phyloP scores from a whole-genome alignment of 2,797 vertebrate genomes.

The Enteromius treurensis region DNA sequence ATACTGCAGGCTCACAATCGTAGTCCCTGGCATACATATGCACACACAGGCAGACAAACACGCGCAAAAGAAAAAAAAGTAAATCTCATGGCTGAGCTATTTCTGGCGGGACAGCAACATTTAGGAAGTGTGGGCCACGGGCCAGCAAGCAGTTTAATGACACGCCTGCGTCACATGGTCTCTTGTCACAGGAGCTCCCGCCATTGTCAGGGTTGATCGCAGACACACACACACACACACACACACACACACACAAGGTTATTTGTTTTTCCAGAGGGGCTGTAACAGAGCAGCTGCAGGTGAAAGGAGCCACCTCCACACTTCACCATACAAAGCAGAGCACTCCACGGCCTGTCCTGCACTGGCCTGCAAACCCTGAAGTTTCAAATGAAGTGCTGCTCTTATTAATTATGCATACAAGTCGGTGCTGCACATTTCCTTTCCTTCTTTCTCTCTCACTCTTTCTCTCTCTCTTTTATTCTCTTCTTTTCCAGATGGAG shows the following conservation, averaged over 20 bases:
- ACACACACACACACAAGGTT: slow-evolving; percentile 68
- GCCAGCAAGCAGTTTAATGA: slow-evolving; percentile 76
- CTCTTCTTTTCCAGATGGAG: slow-evolving; percentile 73
- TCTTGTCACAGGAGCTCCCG: slow-evolving; percentile 71
- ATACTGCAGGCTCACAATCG: slow-evolving; percentile 59
- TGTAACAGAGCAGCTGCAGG: slow-evolving; percentile 70
- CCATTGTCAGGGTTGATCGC: slow-evolving; percentile 63
- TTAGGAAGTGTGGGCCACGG: slow-evolving; percentile 78
- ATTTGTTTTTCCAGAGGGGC: slow-evolving; percentile 80
- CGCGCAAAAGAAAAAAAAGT: slow-evolving; percentile 67
- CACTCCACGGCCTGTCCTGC: slow-evolving; percentile 39
- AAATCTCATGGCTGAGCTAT: slow-evolving; percentile 81
- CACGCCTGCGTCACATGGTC: slow-evolving; percentile 71
- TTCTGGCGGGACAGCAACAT: slow-evolving; percentile 77
- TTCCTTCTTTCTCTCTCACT: slow-evolving; percentile 60
- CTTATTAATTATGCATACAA: slow-evolving; percentile 87
- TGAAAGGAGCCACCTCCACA: slow-evolving; percentile 70
- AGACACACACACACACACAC: slow-evolving; percentile 53
- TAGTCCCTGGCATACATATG: slow-evolving; percentile 53
- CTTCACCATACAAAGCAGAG: slow-evolving; percentile 51
- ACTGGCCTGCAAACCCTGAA: slow-evolving; percentile 80
- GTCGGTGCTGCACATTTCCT: slow-evolving; percentile 80
- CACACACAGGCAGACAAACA: slow-evolving; percentile 48
- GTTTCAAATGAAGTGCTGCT: slow-evolving; percentile 82
- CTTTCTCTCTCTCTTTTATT: slow-evolving; percentile 61